Evolutionary conservation across 2,797 vertebrate species (phyloP), one percentile per base, ranked within the genome.

Genomic region (Trematocara caparti): DNA sequence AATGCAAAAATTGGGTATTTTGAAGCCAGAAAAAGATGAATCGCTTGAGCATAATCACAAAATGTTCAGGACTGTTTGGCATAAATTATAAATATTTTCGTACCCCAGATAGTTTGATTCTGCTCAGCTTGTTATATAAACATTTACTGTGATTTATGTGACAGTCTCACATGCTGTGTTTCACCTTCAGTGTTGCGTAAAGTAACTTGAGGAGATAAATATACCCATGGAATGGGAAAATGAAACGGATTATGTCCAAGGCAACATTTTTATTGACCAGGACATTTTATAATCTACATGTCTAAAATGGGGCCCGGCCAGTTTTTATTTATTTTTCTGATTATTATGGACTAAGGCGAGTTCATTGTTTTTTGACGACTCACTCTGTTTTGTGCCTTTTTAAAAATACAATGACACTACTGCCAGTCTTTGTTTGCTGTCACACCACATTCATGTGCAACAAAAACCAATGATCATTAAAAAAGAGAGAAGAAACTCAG

Each of bases 281-380:
- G 64, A 69, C 13, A 69, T 69, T 43, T 24, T 45, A 69, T 69
- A 69, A 45, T 69, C 38, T 43, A 17, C 8, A 45, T 1, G 19
- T 45, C 19, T 43, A 15, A 45, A 27, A 27, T 17, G 38, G 21
- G 8, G 5, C 13, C 0, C 0, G 27, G 38, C 3, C 5, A 1
- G 36, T 66, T 69, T 69, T 45, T 45, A 66, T 43, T 38, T 62
- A 38, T 38, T 62, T 59, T 62, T 62, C 32, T 64, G 19, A 17
- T 17, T 69, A 24, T 43, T 43, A 43, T 69, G 38, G 21, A 10
- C 21, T 21, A 15, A 43, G 38, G 21, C 38, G 14, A 24, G 21
- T 24, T 43, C 13, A 43, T 14, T 48, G 30, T 15, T 49, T 83
- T 83, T 71, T 62, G 30, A 55, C 80, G 84, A 55, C 86, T 88